Conservation (phyloP, 2,113 vertebrate species). For the Protobothrops flavoviridis region DNA sequence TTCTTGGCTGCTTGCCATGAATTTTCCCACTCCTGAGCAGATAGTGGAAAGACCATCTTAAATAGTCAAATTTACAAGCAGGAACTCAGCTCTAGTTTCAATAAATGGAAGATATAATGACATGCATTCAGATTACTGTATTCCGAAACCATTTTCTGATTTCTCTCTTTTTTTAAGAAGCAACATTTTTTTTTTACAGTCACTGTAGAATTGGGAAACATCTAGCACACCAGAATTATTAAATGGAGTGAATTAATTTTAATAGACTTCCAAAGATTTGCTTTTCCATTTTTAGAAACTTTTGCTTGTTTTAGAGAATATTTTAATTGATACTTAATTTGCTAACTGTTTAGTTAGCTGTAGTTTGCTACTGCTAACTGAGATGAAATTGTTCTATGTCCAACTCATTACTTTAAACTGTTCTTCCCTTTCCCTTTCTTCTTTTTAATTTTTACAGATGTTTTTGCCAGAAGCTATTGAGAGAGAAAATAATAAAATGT, state of each 20-base stretch:
- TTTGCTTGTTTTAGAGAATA: slow-evolving; percentile 11
- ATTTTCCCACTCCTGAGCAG: background rate
- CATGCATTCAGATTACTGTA: background rate
- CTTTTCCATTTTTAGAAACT: background rate
- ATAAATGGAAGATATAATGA: background rate
- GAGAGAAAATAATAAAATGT: slow-evolving; percentile 92
- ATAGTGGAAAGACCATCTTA: background rate
- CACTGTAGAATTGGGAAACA: background rate
- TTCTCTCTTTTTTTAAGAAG: background rate
- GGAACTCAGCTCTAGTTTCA: background rate
- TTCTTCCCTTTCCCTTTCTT: slow-evolving; percentile 21
- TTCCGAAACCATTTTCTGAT: background rate
- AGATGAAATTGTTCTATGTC: slow-evolving; percentile 17
- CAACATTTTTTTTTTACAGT: background rate
- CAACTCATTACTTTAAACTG: background rate
- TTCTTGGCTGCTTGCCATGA: background rate
- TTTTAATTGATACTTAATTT: background rate
- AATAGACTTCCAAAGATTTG: background rate
- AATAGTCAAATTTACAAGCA: background rate
- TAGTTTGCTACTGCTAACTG: background rate
- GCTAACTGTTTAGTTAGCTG: background rate
- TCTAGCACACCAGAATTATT: background rate
- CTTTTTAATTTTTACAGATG: slow-evolving; percentile 74
- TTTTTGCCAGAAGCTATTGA: slow-evolving; percentile 89
- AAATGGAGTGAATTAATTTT: background rate